Conservation (phyloP, 2,888 invertebrate genomes). For the Euproctis similis region DNA sequence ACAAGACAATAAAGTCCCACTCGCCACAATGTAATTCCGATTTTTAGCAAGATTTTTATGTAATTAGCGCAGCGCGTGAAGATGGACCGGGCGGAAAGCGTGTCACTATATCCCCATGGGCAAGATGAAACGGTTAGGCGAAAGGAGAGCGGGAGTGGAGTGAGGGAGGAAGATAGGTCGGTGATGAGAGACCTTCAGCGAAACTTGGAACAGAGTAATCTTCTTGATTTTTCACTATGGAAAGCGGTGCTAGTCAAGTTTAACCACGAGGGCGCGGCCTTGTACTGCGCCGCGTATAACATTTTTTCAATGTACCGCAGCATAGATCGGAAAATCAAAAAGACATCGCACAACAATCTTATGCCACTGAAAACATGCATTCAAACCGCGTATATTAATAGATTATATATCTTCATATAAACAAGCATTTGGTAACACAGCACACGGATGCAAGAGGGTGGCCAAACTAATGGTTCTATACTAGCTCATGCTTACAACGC, state of each 20-base stretch:
- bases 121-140: conserved; percentile 41
- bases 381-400: no score
- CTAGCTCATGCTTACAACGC: conserved; percentile 49
- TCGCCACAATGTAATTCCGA: conserved; percentile 56
- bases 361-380: conserved; percentile 64
- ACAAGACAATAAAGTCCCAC: conserved; percentile 72
- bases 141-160: conserved; percentile 28
- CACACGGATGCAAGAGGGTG: conserved; percentile 65
- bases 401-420: conserved; percentile 24
- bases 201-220: conserved; percentile 57
- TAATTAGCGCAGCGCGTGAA: conserved; percentile 71
- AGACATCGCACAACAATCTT: conserved; percentile 69
- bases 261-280: conserved; percentile 32
- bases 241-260: conserved; percentile 51
- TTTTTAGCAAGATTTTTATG: conserved; percentile 57
- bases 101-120: conserved; percentile 65
- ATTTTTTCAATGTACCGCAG: conserved; percentile 43
- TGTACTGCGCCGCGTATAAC: conserved; percentile 32
- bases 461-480: conserved; percentile 57
- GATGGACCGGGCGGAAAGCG: conserved; percentile 66
- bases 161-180: conserved; percentile 29
- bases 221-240: conserved; percentile 68
- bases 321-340: conserved; percentile 64
- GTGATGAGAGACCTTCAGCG: conserved; percentile 75
- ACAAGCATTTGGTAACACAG: conserved; percentile 58